Conservation (phyloP, 1,140 invertebrate genomes). For the Archivesica marissinica region DNA sequence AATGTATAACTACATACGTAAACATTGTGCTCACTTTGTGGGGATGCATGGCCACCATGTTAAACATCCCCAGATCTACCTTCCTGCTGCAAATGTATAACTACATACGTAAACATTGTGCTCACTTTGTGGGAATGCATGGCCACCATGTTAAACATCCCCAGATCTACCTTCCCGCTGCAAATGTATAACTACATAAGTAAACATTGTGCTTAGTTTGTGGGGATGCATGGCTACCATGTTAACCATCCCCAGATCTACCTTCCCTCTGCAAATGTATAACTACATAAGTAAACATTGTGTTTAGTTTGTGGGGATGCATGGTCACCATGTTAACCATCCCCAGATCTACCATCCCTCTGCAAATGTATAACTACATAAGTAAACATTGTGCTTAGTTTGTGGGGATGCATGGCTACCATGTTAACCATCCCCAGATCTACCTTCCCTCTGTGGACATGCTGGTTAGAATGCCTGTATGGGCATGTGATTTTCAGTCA, state of each 20-base stretch:
- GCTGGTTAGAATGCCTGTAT: too few relatives aligned
- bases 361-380: too few relatives aligned
- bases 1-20: slow-evolving; percentile 41
- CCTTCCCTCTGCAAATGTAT: slow-evolving; percentile 40
- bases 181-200: slow-evolving; percentile 31
- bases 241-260: slow-evolving; percentile 50
- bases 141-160: slow-evolving; percentile 51
- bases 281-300: too few relatives aligned
- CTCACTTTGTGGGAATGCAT: slow-evolving; percentile 39
- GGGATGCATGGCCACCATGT: slow-evolving; percentile 33
- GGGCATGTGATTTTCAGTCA: too few relatives aligned
- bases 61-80: slow-evolving; percentile 55
- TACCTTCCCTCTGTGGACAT: too few relatives aligned
- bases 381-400: too few relatives aligned
- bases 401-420: too few relatives aligned
- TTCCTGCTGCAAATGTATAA: slow-evolving; percentile 33
- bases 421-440: too few relatives aligned
- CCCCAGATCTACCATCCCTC: too few relatives aligned
- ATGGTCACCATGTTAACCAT: too few relatives aligned
- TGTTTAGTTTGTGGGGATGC: too few relatives aligned
- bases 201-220: slow-evolving; percentile 41
- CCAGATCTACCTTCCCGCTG: slow-evolving; percentile 46
- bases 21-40: slow-evolving; percentile 36
- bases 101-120: slow-evolving; percentile 41
- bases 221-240: slow-evolving; percentile 39